Percentiles rank a stretch among this genome's conserved stretches.
phyloP scores from a whole-genome alignment of 2,888 invertebrate genomes.

The Parnassius glacialis region DNA sequence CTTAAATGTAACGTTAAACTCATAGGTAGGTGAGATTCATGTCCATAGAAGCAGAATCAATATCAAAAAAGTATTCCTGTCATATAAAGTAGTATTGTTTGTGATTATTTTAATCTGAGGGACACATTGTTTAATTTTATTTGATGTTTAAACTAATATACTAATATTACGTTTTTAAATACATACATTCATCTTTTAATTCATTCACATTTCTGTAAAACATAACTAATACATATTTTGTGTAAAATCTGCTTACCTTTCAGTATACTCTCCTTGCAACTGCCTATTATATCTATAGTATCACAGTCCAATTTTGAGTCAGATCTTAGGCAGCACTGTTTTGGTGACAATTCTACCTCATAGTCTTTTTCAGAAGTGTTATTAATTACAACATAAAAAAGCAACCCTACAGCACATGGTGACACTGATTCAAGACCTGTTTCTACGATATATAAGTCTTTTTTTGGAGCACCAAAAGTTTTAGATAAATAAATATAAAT shows the following conservation, averaged over 20 bases:
- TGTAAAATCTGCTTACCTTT: constrained; percentile 40
- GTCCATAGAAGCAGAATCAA: too few species aligned
- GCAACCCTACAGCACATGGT: constrained; percentile 46
- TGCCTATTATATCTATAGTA: constrained; percentile 49
- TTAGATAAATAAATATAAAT: constrained; percentile 37
- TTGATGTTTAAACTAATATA: too few species aligned
- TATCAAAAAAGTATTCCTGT: too few species aligned
- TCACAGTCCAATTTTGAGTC: constrained; percentile 47
- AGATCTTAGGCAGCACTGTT: constrained; percentile 54
- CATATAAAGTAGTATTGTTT: too few species aligned
- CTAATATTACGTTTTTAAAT: too few species aligned
- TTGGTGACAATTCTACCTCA: constrained; percentile 49
- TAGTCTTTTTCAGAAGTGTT: constrained; percentile 49
- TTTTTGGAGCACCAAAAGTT: constrained; percentile 35
- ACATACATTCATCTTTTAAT: too few species aligned
- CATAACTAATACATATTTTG: too few species aligned
- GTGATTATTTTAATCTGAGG: too few species aligned
- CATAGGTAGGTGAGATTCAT: too few species aligned
- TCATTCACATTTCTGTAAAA: too few species aligned
- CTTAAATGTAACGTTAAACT: too few species aligned
- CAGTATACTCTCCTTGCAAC: constrained; percentile 42
- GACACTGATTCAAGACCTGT: constrained; percentile 41
- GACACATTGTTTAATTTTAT: too few species aligned
- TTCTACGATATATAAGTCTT: constrained; percentile 37
- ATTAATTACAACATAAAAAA: constrained; percentile 48